Base-by-base conservation (phyloP, 2,888 invertebrate species). In the Lithophane semibrunnea region DNA sequence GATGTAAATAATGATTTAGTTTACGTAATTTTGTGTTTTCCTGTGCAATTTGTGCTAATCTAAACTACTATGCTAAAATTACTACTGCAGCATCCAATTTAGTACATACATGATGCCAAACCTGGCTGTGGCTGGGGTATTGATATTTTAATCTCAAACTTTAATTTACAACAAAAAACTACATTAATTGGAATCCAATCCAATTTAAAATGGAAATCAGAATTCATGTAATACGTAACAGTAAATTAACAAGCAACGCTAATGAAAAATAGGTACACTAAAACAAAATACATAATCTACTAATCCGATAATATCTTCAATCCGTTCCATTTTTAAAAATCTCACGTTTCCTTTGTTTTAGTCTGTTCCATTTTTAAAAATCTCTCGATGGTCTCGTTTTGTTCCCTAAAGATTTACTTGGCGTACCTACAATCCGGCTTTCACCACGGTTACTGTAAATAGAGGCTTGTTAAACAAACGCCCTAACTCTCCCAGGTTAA, bases 371-470 rank as follows among this genome's bases (percentile, higher is more conserved):
- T 73, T 79, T 79, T 58, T 42, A 65, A 79, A 82, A 67, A 68
- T 66, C 73, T 73, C 83, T 86, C 83, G 77, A 83, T 89, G 83
- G 76, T 75, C 37, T 37, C 78, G 82, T 82, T 24, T 60, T 84
- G 82, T 75, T 90, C 87, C 88, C 88, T 69, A 85, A 89, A 88
- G 90, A 90, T 89, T 90, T 88, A 86, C 85, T 87, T 88, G 85
- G 79, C 82, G 82, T 54, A 70, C 37, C n/a, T 73, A n/a, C 67
- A 63, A 79, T 21, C 24, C 47, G 52, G 84, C 80, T 84, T 71
- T 85, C 82, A 73, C 79, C 73, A 79, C 69, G 24, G 82, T 86
- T 72, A 69, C 87, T 80, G 87, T 87, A 86, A 88, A 89, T 88
- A 87, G 83, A 80, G 86, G 80, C 87, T 90, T 85, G 89, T 90